A percentile compares a stretch with the other conserved stretches of the same genome.
Conservation (phyloP, 2,797 vertebrate genomes). For the Myotis daubentonii region DNA sequence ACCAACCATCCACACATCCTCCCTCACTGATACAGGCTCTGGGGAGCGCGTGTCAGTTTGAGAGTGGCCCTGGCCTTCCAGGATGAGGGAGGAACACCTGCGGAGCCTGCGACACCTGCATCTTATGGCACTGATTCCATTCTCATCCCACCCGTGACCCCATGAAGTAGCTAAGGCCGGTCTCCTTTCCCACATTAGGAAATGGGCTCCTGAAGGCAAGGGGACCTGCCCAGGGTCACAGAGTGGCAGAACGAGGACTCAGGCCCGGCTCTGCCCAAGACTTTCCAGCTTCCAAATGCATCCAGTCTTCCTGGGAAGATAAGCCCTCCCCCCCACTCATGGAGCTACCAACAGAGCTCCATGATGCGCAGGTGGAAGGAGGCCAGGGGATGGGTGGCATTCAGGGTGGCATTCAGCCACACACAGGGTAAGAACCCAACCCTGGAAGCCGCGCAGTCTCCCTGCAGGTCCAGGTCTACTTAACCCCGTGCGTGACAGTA, state of each 20-base stretch:
- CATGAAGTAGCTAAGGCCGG: accelerated
- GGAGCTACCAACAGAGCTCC: neutral
- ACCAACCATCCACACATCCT: neutral
- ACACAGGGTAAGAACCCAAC: neutral
- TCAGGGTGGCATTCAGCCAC: neutral
- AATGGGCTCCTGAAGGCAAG: neutral
- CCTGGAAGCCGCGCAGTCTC: neutral
- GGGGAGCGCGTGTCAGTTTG: neutral
- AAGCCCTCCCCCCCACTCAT: neutral
- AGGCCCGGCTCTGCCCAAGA: neutral
- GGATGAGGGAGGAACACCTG: neutral
- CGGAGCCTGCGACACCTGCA: accelerated
- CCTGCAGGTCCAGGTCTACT: neutral
- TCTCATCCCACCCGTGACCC: neutral
- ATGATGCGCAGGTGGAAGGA: neutral
- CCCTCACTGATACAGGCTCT: neutral
- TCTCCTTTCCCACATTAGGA: neutral
- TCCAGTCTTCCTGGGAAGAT: neutral
- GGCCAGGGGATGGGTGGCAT: neutral
- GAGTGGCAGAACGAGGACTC: neutral
- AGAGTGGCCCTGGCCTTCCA: neutral
- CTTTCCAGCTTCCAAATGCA: neutral
- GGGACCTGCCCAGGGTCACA: neutral
- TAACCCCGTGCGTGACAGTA: neutral
- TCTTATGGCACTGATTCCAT: neutral